Conservation (phyloP, 2,797 vertebrate genomes). For the Argyrosomus regius region DNA sequence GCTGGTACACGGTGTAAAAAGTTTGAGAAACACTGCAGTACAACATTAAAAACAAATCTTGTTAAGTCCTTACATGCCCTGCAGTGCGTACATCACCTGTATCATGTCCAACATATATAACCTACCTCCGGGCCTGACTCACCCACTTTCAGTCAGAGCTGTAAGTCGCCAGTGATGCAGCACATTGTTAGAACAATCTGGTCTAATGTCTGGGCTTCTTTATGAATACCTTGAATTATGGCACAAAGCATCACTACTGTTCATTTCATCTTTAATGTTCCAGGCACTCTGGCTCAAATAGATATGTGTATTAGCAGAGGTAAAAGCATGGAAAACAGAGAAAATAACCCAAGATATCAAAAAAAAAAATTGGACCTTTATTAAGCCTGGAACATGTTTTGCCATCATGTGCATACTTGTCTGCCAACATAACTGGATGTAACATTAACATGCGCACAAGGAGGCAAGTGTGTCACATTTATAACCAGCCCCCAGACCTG, state of each 20-base stretch:
- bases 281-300: neutral
- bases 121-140: neutral
- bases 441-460: neutral
- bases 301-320: neutral
- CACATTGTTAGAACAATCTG: neutral
- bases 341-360: neutral
- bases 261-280: neutral
- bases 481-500: neutral
- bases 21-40: too few species aligned
- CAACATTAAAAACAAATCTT: too few species aligned
- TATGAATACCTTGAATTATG: neutral
- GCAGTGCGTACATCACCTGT: too few species aligned
- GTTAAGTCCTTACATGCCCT: too few species aligned
- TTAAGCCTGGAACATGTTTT: conserved; percentile 6
- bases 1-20: too few species aligned
- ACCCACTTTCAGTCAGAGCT: neutral
- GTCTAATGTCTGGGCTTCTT: neutral
- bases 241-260: neutral
- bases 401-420: neutral
- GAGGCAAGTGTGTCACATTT: neutral
- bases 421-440: neutral
- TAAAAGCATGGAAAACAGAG: neutral
- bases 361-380: neutral
- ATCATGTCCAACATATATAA: neutral
- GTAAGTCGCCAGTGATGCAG: neutral